Evolutionary conservation across 2,797 vertebrate genomes (phyloP).

Genomic region (Yasuhikotakia modesta): DNA sequence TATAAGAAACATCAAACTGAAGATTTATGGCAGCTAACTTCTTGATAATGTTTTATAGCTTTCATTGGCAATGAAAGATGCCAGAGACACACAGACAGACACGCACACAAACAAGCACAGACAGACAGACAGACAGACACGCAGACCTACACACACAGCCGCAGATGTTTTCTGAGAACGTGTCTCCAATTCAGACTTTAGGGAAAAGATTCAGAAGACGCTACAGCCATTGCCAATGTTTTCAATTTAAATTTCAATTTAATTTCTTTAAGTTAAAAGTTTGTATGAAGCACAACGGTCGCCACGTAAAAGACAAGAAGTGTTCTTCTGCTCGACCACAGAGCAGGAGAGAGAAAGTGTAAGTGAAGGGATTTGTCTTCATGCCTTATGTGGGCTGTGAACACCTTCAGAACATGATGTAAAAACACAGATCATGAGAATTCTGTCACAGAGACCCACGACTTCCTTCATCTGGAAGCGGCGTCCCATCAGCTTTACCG

Average conservation of each 20-base stretch:
- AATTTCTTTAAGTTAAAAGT: slow-evolving; percentile 49
- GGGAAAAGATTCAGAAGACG: slow-evolving; percentile 30
- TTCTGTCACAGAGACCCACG: slow-evolving; percentile 26
- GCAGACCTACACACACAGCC: slow-evolving; percentile 21
- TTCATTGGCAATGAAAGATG: no score
- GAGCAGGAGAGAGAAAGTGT: no score
- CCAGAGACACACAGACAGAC: no score
- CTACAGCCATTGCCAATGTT: slow-evolving; percentile 48
- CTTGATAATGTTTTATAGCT: slow-evolving; percentile 56
- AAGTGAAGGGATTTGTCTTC: slow-evolving; percentile 61
- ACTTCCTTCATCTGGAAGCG: slow-evolving; percentile 36
- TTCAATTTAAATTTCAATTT: no score
- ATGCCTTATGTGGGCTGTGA: slow-evolving; percentile 56
- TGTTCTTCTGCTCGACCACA: no score
- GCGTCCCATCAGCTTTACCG: slow-evolving; percentile 35
- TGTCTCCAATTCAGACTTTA: slow-evolving; percentile 38
- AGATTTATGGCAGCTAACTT: slow-evolving; percentile 53
- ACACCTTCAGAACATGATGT: slow-evolving; percentile 31
- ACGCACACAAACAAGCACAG: no score
- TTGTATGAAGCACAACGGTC: slow-evolving; percentile 53
- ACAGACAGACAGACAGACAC: neutral
- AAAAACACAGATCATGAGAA: slow-evolving; percentile 39
- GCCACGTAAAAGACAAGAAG: no score
- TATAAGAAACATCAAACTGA: slow-evolving; percentile 11
- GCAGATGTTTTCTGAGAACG: slow-evolving; percentile 11